Conservation (phyloP, 1,140 invertebrate genomes). For the Armadillidium nasatum region DNA sequence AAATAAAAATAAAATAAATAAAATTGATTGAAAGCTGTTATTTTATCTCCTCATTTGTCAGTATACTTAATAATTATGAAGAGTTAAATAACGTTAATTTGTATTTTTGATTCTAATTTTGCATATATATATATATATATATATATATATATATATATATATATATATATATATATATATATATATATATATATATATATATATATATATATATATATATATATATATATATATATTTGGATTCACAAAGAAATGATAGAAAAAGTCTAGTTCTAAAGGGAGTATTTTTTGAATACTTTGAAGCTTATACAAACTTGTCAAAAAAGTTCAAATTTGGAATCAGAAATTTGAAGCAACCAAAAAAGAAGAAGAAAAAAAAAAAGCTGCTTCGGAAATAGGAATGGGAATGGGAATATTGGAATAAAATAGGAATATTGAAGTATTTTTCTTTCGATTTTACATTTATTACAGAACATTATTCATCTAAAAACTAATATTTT, state of each 20-base stretch:
- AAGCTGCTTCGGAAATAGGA: not conserved
- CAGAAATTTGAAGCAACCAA: not conserved
- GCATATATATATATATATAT: no score
- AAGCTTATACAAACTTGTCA: slow-evolving; percentile 11
- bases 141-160: not conserved
- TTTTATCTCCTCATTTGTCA: no score
- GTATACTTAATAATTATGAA: no score
- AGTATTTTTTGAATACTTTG: not conserved
- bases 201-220: slow-evolving; percentile 1
- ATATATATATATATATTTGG: not conserved
- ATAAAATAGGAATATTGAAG: not conserved
- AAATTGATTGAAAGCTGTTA: no score
- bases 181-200: slow-evolving; percentile 14
- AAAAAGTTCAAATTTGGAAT: slow-evolving; percentile 14
- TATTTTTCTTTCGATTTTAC: no score
- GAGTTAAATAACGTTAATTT: no score
- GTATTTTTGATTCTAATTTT: no score
- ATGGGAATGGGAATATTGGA: not conserved
- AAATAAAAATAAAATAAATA: no score
- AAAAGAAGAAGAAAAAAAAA: not conserved
- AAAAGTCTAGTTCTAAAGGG: not conserved
- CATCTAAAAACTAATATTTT: no score
- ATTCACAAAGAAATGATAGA: not conserved
- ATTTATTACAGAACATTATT: no score
- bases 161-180: slow-evolving; percentile 15